phyloP scores from a whole-genome alignment of 2,113 vertebrate species.

The Anolis carolinensis region DNA sequence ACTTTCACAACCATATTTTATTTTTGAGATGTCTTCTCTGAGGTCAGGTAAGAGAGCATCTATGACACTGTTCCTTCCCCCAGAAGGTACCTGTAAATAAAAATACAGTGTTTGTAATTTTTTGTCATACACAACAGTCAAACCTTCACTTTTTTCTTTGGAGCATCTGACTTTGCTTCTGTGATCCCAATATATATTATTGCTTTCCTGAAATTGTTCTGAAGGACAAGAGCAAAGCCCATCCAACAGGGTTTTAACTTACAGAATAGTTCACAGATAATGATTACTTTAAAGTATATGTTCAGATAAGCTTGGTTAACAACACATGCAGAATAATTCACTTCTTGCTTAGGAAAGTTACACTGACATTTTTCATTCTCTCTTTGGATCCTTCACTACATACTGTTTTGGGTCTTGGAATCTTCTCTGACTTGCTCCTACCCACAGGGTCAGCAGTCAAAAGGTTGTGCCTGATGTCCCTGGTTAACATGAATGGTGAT shows the following conservation, averaged over 20 bases:
- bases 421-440: slow-evolving; percentile 36
- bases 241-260: not conserved
- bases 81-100: slow-evolving; percentile 64
- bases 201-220: not conserved
- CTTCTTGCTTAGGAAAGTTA: not conserved
- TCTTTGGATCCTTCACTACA: slow-evolving; percentile 33
- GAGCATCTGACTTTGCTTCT: not conserved
- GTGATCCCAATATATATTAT: not conserved
- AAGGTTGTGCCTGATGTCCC: slow-evolving; percentile 38
- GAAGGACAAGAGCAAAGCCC: not conserved
- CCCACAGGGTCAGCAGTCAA: slow-evolving; percentile 41
- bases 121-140: not conserved
- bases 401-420: slow-evolving; percentile 70
- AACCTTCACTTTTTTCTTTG: not conserved
- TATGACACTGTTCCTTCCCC: slow-evolving; percentile 38
- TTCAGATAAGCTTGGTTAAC: not conserved
- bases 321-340: not conserved
- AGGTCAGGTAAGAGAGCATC: slow-evolving; percentile 27
- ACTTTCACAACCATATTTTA: not conserved
- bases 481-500: slow-evolving; percentile 51
- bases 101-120: not conserved
- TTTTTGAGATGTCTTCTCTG: slow-evolving; percentile 35
- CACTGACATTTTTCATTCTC: not conserved
- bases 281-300: not conserved
- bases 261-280: not conserved